Conservation (phyloP, 53 echinoderm and acorn worm genomes). For the Antedon mediterranea region DNA sequence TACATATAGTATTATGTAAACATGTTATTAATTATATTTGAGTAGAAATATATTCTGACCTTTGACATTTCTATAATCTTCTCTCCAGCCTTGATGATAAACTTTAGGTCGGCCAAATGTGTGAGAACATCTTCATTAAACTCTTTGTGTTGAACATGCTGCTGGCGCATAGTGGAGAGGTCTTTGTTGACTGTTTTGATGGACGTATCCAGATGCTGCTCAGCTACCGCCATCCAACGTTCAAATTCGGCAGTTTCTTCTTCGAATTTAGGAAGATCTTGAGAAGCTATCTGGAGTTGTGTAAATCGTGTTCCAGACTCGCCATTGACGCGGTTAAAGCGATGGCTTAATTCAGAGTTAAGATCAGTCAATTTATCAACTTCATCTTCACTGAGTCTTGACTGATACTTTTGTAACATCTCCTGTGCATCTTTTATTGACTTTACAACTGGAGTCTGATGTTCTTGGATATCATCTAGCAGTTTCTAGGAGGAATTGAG, state of each 20-base stretch:
- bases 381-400: slow-evolving; percentile 74
- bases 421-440: slow-evolving; percentile 73
- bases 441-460: slow-evolving; percentile 74
- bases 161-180: slow-evolving; percentile 54
- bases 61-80: slow-evolving; percentile 72
- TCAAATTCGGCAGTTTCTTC: slow-evolving; percentile 64
- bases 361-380: slow-evolving; percentile 74
- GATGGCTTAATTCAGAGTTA: slow-evolving; percentile 55
- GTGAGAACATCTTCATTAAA: slow-evolving; percentile 73
- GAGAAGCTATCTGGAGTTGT: slow-evolving; percentile 59
- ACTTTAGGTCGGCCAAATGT: slow-evolving; percentile 84
- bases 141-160: slow-evolving; percentile 45
- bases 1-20: no score
- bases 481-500: slow-evolving; percentile 30
- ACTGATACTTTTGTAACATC: slow-evolving; percentile 57
- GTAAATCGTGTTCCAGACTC: slow-evolving; percentile 54
- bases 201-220: slow-evolving; percentile 43
- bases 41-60: slow-evolving; percentile 17
- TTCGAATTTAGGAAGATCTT: slow-evolving; percentile 78
- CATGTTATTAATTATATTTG: no score
- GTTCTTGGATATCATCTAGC: slow-evolving; percentile 82
- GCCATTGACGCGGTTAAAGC: slow-evolving; percentile 51
- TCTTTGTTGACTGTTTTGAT: slow-evolving; percentile 44
- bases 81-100: slow-evolving; percentile 75
- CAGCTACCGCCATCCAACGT: slow-evolving; percentile 61